Evolutionary conservation across 2,797 vertebrate genomes (phyloP), one percentile per base, ranked within the genome.

Genomic region (Paedocypris micromegethes): DNA sequence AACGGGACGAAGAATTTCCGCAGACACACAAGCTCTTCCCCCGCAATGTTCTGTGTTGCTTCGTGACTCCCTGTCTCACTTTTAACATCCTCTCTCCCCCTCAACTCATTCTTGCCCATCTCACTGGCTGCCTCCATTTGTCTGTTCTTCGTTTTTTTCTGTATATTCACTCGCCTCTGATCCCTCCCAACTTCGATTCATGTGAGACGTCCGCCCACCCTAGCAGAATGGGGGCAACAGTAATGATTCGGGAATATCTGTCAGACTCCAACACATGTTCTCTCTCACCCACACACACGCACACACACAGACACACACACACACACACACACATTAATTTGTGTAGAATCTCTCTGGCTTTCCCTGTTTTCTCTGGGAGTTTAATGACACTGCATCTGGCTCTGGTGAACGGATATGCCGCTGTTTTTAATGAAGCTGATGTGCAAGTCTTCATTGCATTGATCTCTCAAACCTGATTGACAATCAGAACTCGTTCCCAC

Each of bases 231-330:
- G 85, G 82, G 84, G 81, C 81, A 80, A 81, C 82, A 79, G 84
- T 88, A 88, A 88, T 86, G 85, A 87, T 87, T 88, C 79, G 78
- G 80, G 82, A 86, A 83, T 75, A 68, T 88, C 81, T 86, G 81
- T 83, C 72, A 73, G 2, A 76, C 73, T 84, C 81, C 45, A 2
- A 64, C 53, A 58, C 46, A 52, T 45, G 44, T 46, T 58, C 46
- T 57, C 50, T 46, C 69, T 45, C 58, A 37, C 49, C 23, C 46
- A 37, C 23, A 44, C 46, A 43, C 44, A 7, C 56, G 45, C 55
- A 48, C 70, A 56, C 62, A 43, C 50, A 9, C 70, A n/a, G n/a
- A 43, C 64, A 66, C 64, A 40, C 64, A 46, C 63, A n/a, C 56
- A 60, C 53, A 58, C 69, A 60, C 56, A 52, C 59, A 75, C 9